Conservation (phyloP, 2,113 vertebrate genomes). For the Crotalus horridus region DNA sequence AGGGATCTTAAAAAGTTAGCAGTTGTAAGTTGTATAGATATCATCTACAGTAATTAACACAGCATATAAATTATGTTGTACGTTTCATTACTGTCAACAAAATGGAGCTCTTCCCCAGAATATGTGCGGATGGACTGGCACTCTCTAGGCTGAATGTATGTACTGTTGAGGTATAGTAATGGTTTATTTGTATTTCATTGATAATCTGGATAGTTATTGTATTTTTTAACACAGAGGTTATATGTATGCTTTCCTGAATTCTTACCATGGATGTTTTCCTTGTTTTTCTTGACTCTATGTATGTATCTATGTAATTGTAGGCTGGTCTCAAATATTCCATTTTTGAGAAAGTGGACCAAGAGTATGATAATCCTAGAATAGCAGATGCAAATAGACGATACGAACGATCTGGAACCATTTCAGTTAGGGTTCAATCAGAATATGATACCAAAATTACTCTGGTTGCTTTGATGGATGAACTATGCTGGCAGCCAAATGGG, state of each 20-base stretch:
- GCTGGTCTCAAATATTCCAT: background rate
- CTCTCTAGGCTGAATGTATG: background rate
- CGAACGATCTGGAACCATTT: background rate
- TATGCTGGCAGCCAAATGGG: background rate
- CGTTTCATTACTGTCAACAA: slow-evolving; percentile 4
- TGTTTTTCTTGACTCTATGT: background rate
- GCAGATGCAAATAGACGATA: background rate
- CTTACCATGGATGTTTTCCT: background rate
- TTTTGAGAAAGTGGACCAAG: background rate
- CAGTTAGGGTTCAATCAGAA: background rate
- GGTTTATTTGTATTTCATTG: background rate
- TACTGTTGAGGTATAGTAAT: background rate
- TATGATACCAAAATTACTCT: background rate
- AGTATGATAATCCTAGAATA: background rate
- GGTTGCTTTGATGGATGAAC: background rate
- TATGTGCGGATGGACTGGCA: background rate
- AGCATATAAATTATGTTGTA: background rate
- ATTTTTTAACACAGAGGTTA: background rate
- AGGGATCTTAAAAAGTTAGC: background rate
- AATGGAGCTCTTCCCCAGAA: background rate
- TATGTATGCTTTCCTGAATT: background rate
- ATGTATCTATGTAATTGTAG: background rate
- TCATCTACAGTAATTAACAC: background rate
- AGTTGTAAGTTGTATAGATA: background rate
- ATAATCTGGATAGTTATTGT: background rate